Conservation (phyloP, 1,140 invertebrate species). For the Heliconius hermathena region DNA sequence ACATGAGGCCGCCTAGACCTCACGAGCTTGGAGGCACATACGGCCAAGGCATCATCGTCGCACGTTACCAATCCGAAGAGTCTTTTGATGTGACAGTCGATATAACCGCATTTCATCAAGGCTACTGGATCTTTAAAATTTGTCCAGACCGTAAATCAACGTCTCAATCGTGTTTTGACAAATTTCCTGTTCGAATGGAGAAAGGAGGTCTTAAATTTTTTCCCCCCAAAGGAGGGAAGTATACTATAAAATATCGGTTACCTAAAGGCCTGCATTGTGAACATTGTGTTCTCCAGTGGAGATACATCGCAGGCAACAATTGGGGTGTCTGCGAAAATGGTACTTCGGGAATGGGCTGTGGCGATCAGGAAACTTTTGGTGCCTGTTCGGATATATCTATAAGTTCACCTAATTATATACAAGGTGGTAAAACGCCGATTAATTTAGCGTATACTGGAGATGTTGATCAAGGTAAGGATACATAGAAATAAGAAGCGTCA, state of each 20-base stretch:
- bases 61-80: slow-evolving; percentile 85
- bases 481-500: not conserved
- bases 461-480: slow-evolving; percentile 21
- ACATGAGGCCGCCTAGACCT: slow-evolving; percentile 85
- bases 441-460: slow-evolving; percentile 21
- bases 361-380: slow-evolving; percentile 92
- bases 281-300: slow-evolving; percentile 92
- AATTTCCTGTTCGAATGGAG: slow-evolving; percentile 84
- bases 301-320: slow-evolving; percentile 90
- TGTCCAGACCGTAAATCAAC: slow-evolving; percentile 84
- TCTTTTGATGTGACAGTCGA: slow-evolving; percentile 87
- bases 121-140: slow-evolving; percentile 93
- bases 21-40: slow-evolving; percentile 93
- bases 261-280: slow-evolving; percentile 86
- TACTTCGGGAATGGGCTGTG: slow-evolving; percentile 87
- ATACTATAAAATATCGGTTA: slow-evolving; percentile 86
- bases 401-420: slow-evolving; percentile 26
- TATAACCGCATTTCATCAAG: slow-evolving; percentile 89
- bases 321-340: slow-evolving; percentile 89
- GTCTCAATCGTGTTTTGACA: slow-evolving; percentile 89
- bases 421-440: slow-evolving; percentile 19
- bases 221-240: slow-evolving; percentile 87
- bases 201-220: slow-evolving; percentile 84
- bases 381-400: slow-evolving; percentile 92
- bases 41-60: slow-evolving; percentile 88